Base-by-base conservation (phyloP, 1,140 invertebrate genomes). In the Sarcophaga bullata region DNA sequence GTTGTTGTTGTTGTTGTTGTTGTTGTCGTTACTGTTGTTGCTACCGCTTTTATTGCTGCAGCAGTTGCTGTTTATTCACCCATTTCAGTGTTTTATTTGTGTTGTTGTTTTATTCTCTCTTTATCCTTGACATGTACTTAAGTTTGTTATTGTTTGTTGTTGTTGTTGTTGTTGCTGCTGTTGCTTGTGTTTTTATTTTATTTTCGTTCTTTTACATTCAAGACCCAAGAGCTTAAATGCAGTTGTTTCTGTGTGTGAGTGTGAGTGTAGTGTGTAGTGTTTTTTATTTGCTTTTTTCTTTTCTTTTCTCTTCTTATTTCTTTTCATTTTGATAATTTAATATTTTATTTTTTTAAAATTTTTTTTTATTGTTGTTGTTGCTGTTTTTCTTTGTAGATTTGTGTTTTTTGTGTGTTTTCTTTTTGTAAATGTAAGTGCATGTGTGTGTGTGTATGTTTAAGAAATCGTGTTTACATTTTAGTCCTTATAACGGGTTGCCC, bases 41-140 rank as follows among this genome's bases (percentile, higher is more conserved):
- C 54, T 37, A 37, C 25, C 25, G 25, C 25, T 37, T 37, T 37
- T 37, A 37, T 37, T 37, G 25, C 25, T 37, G 25, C 15, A n/a
- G 54, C 54, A 58, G 54, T 58, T 58, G 54, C 13, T 58, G 54
- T 58, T 58, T 58, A 58, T 58, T 58, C 54, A 58, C 10, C 54
- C 54, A 58, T 58, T 58, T 58, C 54, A 58, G 54, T 58, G 15
- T 58, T 58, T 58, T n/a, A 15, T 58, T 58, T 6, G 13, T 13
- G 7, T 58, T 13, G 15, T 58, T 13, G 6, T 13, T 58, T 58
- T 58, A n/a, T n/a, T 6, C n/a, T 7, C n/a, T 58, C 54, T 58
- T 58, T 58, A 58, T 58, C 54, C 54, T 58, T 58, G 54, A 58
- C 54, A 58, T 58, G 54, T 58, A 58, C 54, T 58, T 58, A 58